Evolutionary conservation across 1,140 invertebrate genomes (phyloP), one percentile per base, ranked within the genome.

Genomic region (Sipha flava): DNA sequence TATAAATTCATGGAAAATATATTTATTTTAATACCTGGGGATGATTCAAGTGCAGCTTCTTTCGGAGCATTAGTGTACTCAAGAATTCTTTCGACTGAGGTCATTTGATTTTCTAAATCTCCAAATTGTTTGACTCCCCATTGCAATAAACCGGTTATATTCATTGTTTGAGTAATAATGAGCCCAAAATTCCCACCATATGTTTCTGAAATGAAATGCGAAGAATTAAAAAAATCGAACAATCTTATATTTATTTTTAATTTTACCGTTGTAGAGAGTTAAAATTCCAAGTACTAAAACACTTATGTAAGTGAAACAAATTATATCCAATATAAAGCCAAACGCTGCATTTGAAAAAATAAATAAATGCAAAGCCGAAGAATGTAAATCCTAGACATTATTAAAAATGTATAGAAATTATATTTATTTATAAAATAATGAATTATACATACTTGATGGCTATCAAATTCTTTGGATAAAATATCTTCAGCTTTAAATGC

Each of bases 381-480:
- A 91, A 82, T 92, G 90, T 47, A 89, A 81, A 84, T 92, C 90
- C 83, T 84, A 62, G 16, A 34, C 7, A 16, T 14, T 23, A 16
- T n/a, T n/a, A n/a, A n/a, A n/a, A n/a, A n/a, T n/a, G n/a, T n/a
- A n/a, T n/a, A n/a, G n/a, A n/a, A n/a, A n/a, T n/a, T 0, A 52
- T 29, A 9, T 31, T 29, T 49, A 40, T 16, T 14, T 18, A 29
- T 18, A 18, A 43, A 47, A 2, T 31, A 47, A 26, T 81, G 3
- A 40, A 3, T 37, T 37, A 7, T 1, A 1, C 45, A 79, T 47
- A 84, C 89, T 89, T 96, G 92, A 83, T 91, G 89, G 81, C 89
- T 90, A 83, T 95, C 93, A 83, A 95, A 95, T 86, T 94, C 92
- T 54, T 91, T 86, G 81, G 92, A 92, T 10, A 98, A 89, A 79